These are phyloP conservation scores for Calycopis cecrops DNA, from an alignment of 1,140 invertebrate genomes.

Conservation along the genomic window DNA sequence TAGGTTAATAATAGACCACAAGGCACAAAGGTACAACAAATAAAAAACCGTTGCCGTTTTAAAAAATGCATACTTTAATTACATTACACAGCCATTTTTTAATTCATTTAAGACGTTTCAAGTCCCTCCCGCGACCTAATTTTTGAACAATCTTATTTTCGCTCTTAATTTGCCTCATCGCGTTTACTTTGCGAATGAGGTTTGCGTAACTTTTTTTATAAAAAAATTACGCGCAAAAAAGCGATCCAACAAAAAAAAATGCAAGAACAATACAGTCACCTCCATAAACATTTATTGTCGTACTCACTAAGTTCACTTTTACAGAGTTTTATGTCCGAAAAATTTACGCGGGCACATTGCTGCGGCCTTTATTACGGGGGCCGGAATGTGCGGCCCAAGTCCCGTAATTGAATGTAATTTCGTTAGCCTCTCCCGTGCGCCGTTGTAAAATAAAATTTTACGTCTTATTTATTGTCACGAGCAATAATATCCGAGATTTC, in stretches of 20 bases:
- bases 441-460: slow-evolving; percentile 72
- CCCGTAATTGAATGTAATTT: slow-evolving; percentile 72
- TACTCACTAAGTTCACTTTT: slow-evolving; percentile 71
- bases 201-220: slow-evolving; percentile 23
- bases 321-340: slow-evolving; percentile 71
- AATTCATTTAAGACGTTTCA: slow-evolving; percentile 20
- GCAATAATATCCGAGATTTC: slow-evolving; percentile 54
- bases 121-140: slow-evolving; percentile 48
- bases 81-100: slow-evolving; percentile 39
- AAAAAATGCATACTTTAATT: slow-evolving; percentile 63
- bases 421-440: slow-evolving; percentile 68
- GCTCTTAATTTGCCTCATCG: slow-evolving; percentile 67
- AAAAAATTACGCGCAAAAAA: slow-evolving; percentile 34
- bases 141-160: slow-evolving; percentile 55
- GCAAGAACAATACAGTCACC: slow-evolving; percentile 33
- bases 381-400: slow-evolving; percentile 59
- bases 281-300: slow-evolving; percentile 70
- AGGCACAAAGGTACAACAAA: slow-evolving; percentile 18
- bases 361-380: slow-evolving; percentile 61
- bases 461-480: slow-evolving; percentile 66
- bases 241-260: slow-evolving; percentile 52
- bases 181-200: slow-evolving; percentile 61
- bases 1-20: not conserved
- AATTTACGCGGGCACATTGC: slow-evolving; percentile 68
- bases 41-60: slow-evolving; percentile 17